Percentiles rank a stretch among this genome's conserved stretches.
phyloP scores from a whole-genome alignment of 2,888 invertebrate species.

The Orchesellides sinensis region DNA sequence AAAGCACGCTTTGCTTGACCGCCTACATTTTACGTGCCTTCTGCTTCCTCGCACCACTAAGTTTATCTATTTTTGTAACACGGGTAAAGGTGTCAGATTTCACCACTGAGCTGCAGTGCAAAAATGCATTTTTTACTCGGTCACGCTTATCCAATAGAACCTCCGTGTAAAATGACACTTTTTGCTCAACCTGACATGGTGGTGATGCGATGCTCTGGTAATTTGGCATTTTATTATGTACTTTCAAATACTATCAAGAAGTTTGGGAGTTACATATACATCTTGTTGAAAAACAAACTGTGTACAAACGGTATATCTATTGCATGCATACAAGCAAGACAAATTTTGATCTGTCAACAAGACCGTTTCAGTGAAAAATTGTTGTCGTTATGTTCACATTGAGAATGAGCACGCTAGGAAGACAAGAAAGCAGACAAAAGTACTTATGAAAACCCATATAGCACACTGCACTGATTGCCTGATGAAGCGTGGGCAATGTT shows the following conservation, averaged over 20 bases:
- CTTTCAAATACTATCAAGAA: background rate
- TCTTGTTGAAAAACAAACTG: background rate
- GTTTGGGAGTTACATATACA: background rate
- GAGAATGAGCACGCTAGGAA: too few relatives aligned
- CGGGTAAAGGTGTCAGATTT: background rate
- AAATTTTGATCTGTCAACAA: conserved; percentile 56
- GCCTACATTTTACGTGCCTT: background rate
- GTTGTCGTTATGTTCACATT: too few relatives aligned
- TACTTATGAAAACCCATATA: too few relatives aligned
- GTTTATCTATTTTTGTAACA: background rate
- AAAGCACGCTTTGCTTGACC: conserved; percentile 3
- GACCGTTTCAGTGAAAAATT: conserved; percentile 30
- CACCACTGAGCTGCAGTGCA: too few relatives aligned
- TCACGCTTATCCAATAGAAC: background rate
- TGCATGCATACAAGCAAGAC: conserved; percentile 22
- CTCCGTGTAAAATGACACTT: too few relatives aligned
- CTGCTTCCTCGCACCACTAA: background rate
- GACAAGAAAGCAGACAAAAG: too few relatives aligned
- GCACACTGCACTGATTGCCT: too few relatives aligned
- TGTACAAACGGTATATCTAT: background rate
- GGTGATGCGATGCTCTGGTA: background rate
- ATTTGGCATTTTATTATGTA: conserved; percentile 2
- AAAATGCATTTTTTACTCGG: background rate
- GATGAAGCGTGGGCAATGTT: too few relatives aligned
- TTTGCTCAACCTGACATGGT: too few relatives aligned